Evolutionary conservation across 2,888 invertebrate genomes (phyloP), one percentile per base, ranked within the genome.

Genomic region (Chouioia cunea): DNA sequence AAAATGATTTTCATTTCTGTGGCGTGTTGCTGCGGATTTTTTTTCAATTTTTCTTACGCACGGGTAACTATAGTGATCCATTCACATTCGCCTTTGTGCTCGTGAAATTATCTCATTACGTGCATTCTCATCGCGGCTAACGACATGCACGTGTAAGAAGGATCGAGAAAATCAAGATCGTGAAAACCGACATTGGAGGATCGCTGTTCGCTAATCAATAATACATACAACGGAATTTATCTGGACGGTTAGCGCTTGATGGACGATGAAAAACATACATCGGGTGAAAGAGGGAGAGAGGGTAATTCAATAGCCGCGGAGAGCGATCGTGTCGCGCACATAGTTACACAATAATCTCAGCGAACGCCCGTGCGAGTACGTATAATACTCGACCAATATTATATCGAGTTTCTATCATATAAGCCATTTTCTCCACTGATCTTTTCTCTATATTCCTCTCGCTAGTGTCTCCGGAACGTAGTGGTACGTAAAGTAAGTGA

Each of bases 181-280:
- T 10, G 60, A 22, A 14, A 60, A 36, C 27, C 23, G 46, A 64
- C 46, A 46, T 52, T n/a, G n/a, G n/a, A n/a, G n/a, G n/a, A n/a
- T n/a, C n/a, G n/a, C n/a, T n/a, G n/a, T n/a, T n/a, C n/a, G 50
- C 18, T 67, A 67, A 67, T 67, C 48, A 65, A 64, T 68, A 71
- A 67, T 67, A 54, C 63, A 50, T 64, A 27, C 43, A 22, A 66
- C 27, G 63, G 66, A 62, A 63, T 66, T 58, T 58, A 66, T 58
- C 18, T 62, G 27, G 4, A 47, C 52, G 57, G 46, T 58, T 58
- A 58, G 50, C 22, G 46, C 20, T 47, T 47, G 20, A 48, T 36
- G 22, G 27, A 46, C 60, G 54, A 71, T 56, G 44, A 36, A 62
- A 65, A 47, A 64, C 27, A 53, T 18, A 27, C 12, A 43, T 54